Conservation (phyloP, 2,888 invertebrate genomes). For the Hetaerina titia region DNA sequence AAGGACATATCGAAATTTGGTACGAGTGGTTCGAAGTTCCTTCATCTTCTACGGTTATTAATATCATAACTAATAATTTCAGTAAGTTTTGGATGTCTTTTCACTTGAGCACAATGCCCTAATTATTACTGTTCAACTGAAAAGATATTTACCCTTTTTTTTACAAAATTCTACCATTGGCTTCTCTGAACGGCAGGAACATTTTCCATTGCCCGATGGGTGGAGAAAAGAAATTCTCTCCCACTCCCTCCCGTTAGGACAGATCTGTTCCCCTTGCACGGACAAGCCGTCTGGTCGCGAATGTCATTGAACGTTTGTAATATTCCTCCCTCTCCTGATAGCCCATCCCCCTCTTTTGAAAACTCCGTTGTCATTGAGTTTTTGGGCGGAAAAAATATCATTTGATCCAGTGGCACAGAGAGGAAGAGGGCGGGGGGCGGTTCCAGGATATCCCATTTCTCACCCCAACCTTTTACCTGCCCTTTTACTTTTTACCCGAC, state of each 20-base stretch:
- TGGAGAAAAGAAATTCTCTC: background rate
- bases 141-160: too few relatives aligned
- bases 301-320: background rate
- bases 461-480: background rate
- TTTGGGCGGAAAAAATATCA: constrained; percentile 15
- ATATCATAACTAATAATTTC: too few relatives aligned
- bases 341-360: background rate
- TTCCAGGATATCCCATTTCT: background rate
- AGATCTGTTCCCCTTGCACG: background rate
- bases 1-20: too few relatives aligned
- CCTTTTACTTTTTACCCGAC: background rate
- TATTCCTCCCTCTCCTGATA: background rate
- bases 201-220: too few relatives aligned
- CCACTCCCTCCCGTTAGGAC: background rate
- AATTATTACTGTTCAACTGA: too few relatives aligned
- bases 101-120: too few relatives aligned
- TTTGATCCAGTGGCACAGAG: constrained; percentile 60
- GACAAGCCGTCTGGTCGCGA: background rate
- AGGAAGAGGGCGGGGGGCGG: background rate
- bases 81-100: too few relatives aligned
- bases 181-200: too few relatives aligned
- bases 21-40: too few relatives aligned
- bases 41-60: too few relatives aligned
- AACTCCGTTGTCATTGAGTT: constrained; percentile 42
- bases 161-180: too few relatives aligned